Evolutionary conservation across 2,797 vertebrate species (phyloP).

Genomic region (Propithecus deckenii): DNA sequence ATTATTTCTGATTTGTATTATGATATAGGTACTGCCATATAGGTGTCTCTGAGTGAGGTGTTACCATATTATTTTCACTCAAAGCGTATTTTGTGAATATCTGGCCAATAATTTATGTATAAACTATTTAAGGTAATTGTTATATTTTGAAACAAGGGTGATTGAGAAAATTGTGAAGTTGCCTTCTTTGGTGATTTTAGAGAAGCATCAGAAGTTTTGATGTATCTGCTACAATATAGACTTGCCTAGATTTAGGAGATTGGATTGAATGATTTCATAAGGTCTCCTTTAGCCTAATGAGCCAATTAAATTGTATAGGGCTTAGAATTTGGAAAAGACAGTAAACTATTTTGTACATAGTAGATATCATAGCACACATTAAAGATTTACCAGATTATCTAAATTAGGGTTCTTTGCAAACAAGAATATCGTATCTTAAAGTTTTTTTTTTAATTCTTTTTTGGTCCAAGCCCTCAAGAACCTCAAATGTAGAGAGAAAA

Average conservation of each 20-base stretch:
- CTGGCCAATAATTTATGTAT: slow-evolving; percentile 6
- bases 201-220: background rate
- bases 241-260: background rate
- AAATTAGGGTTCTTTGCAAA: slow-evolving; percentile 17
- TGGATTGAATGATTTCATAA: background rate
- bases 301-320: background rate
- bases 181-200: slow-evolving; percentile 35
- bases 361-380: slow-evolving; percentile 7
- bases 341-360: background rate
- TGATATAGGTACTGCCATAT: background rate
- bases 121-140: background rate
- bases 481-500: slow-evolving; percentile 81
- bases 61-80: slow-evolving; percentile 32
- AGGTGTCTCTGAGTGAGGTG: background rate
- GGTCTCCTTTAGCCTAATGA: background rate
- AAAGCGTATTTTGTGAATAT: slow-evolving; percentile 5
- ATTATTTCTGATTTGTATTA: slow-evolving; percentile 6
- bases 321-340: slow-evolving; percentile 1
- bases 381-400: slow-evolving; percentile 33
- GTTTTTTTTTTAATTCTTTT: slow-evolving; percentile 39
- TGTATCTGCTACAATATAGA: background rate
- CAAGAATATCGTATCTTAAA: slow-evolving; percentile 41
- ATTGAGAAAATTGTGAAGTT: slow-evolving; percentile 7
- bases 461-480: slow-evolving; percentile 83
- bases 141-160: slow-evolving; percentile 2